A percentile compares a stretch with the other conserved stretches of the same genome.
These are phyloP conservation scores for Arrhopalites spinosus DNA, from an alignment of 2,888 invertebrate genomes.

Conservation along the genomic window DNA sequence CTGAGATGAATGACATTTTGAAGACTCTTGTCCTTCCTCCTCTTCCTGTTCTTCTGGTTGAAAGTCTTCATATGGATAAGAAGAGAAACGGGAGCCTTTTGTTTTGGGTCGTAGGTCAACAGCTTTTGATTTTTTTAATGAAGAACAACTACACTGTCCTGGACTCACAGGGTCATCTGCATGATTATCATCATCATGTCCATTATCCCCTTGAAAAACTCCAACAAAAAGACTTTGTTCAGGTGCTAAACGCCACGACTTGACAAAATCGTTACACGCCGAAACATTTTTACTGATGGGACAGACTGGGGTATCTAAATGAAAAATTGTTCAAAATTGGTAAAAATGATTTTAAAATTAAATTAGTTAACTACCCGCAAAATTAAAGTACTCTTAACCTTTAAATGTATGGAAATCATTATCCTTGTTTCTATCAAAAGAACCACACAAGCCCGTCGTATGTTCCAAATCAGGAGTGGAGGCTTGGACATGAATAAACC, in stretches of 20 bases:
- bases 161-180: constrained; percentile 45
- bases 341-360: too few species aligned
- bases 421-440: constrained; percentile 54
- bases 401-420: constrained; percentile 56
- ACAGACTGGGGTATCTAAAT: too few species aligned
- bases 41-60: constrained; percentile 47
- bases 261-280: constrained; percentile 51
- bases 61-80: constrained; percentile 53
- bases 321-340: too few species aligned
- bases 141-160: constrained; percentile 55
- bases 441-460: constrained; percentile 56
- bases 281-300: constrained; percentile 43
- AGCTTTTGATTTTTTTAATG: constrained; percentile 46
- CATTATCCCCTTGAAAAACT: constrained; percentile 50
- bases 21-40: constrained; percentile 43
- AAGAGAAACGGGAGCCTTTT: constrained; percentile 43
- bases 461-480: constrained; percentile 55
- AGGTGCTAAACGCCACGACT: constrained; percentile 52
- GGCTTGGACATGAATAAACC: constrained; percentile 55
- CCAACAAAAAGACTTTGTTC: constrained; percentile 55
- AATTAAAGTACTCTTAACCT: too few species aligned
- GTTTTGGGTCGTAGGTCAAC: constrained; percentile 51
- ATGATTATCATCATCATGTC: constrained; percentile 34
- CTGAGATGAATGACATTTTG: constrained; percentile 48
- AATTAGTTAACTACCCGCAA: too few species aligned